Conservation (phyloP, 2,888 invertebrate genomes). For the Cistogaster globosa region DNA sequence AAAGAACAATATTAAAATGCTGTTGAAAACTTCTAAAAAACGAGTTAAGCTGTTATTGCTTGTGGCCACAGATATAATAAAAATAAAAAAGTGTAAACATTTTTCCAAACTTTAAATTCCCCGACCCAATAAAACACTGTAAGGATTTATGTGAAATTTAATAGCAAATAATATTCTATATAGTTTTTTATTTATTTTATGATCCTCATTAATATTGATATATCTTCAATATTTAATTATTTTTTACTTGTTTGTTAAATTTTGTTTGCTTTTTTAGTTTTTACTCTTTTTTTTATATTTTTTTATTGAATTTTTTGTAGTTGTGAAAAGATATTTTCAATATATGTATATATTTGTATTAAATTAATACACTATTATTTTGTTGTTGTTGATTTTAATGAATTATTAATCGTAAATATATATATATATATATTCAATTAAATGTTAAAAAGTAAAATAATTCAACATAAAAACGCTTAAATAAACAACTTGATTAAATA, state of each 20-base stretch:
- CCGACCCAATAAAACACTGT: conserved; percentile 57
- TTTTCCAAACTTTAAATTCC: conserved; percentile 23
- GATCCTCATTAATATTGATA: conserved; percentile 71
- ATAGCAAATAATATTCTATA: conserved; percentile 79
- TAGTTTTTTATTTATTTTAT: conserved; percentile 73
- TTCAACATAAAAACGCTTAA: conserved; percentile 73
- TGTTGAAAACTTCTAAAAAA: no score
- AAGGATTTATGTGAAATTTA: conserved; percentile 76
- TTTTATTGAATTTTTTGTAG: conserved; percentile 70
- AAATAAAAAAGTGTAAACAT: background rate
- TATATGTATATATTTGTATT: conserved; percentile 36
- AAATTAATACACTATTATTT: conserved; percentile 46
- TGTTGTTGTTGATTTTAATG: conserved; percentile 44
- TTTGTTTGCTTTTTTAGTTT: conserved; percentile 75
- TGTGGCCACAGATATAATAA: no score
- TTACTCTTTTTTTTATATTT: conserved; percentile 67
- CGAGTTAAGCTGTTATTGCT: no score
- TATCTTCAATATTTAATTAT: conserved; percentile 64
- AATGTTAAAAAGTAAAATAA: conserved; percentile 74
- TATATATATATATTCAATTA: conserved; percentile 73
- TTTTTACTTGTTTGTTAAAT: conserved; percentile 75
- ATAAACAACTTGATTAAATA: conserved; percentile 76
- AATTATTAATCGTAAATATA: conserved; percentile 70
- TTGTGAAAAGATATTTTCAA: conserved; percentile 54
- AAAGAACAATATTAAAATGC: no score